Base-by-base conservation (phyloP, 2,113 vertebrate genomes). In the Lagopus leucura region DNA sequence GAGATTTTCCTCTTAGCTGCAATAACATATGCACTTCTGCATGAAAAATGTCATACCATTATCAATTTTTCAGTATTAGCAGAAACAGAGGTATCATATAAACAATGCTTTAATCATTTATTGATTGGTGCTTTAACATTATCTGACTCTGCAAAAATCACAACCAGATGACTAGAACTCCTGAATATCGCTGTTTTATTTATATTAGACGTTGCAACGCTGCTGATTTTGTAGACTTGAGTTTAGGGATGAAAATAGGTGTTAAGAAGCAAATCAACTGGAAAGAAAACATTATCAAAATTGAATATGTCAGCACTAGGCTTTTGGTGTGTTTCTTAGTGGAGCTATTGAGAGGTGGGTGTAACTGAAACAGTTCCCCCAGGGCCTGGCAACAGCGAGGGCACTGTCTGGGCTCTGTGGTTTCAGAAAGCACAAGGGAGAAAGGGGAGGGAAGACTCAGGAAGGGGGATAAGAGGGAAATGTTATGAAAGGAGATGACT, bases 21-120 rank as follows among this genome's bases (percentile, higher is more conserved):
- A 88, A 28, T 76, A 88, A 86, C 52, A 65, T 76, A 64, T 11
- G 32, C 73, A 67, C 1, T 17, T 71, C 73, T 74, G 43, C 47
- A 76, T 93, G 88, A 67, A 95, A 93, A 96, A 90, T 27, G 22
- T 83, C 83, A 67, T 40, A 38, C 38, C 65, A 30, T 40, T 86
- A 95, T 73, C 63, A 94, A 87, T 95, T 94, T 90, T 96, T 90
- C 91, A 94, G 78, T 65, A 85, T 90, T 90, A 92, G 80, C 54
- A 92, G 63, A 25, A 93, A 86, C 65, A 85, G 81, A 90, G 58
- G 86, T 89, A 36, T 81, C 92, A 69, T 54, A 87, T 86, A 94
- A 95, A 93, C 74, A 93, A 69, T 61, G 40, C 16, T 90, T 89
- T 94, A 96, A 89, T 84, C 36, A 54, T 89, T 90, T 95, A 95